A percentile compares a stretch with the other conserved stretches of the same genome.
These are phyloP conservation scores for Eupithecia insigniata DNA, from an alignment of 2,888 invertebrate genomes.

Conservation along the genomic window DNA sequence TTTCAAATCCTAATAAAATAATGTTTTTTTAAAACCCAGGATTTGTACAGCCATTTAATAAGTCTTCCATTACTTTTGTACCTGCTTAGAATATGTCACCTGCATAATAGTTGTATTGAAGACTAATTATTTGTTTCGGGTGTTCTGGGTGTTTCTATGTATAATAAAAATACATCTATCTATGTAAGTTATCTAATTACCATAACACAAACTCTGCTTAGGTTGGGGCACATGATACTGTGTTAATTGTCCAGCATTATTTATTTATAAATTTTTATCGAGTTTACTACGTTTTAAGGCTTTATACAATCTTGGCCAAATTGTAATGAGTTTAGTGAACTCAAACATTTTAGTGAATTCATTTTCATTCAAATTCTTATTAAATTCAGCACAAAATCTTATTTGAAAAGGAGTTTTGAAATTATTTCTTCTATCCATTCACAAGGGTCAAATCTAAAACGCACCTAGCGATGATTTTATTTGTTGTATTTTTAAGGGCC, in stretches of 20 bases:
- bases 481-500: neutral
- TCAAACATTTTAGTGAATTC: neutral
- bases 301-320: neutral
- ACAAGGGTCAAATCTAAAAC: neutral
- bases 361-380: neutral
- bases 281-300: neutral
- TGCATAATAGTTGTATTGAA: neutral
- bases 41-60: conserved; percentile 64
- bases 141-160: neutral
- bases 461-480: neutral
- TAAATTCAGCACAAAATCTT: neutral
- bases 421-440: neutral
- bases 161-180: neutral
- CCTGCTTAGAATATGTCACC: conserved; percentile 60
- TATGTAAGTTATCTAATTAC: no score
- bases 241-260: no score
- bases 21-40: conserved; percentile 53
- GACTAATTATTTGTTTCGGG: neutral
- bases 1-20: neutral
- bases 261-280: neutral
- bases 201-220: no score
- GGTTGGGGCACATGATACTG: no score
- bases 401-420: neutral
- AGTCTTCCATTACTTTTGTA: conserved; percentile 80
- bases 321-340: neutral